phyloP scores from a whole-genome alignment of 2,888 invertebrate species.

The Noctua janthe region DNA sequence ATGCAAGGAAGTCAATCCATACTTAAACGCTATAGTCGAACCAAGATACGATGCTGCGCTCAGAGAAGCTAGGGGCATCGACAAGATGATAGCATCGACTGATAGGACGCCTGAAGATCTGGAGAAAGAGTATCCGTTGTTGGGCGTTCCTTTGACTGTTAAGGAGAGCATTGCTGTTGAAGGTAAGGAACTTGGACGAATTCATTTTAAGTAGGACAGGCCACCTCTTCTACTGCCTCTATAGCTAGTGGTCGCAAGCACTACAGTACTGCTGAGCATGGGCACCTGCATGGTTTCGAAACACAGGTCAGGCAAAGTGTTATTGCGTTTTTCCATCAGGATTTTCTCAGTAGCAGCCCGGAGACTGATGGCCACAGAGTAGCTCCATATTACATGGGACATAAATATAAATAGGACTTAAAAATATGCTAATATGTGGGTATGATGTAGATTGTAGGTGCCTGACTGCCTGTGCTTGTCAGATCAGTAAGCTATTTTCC shows the following conservation, averaged over 20 bases:
- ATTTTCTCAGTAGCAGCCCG: neutral
- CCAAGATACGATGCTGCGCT: constrained; percentile 94
- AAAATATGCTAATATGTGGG: no score
- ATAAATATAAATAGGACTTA: no score
- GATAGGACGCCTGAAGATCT: constrained; percentile 91
- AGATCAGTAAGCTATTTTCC: no score
- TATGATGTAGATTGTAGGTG: no score
- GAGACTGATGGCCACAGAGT: neutral
- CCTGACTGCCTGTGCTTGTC: no score
- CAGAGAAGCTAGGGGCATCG: constrained; percentile 93
- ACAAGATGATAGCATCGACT: constrained; percentile 91
- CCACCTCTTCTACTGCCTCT: neutral
- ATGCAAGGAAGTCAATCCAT: constrained; percentile 94
- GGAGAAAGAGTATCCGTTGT: constrained; percentile 92
- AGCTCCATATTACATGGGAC: no score
- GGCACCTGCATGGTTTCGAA: no score
- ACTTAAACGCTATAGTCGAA: constrained; percentile 95
- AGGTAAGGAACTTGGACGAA: constrained; percentile 85
- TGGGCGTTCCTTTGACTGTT: constrained; percentile 96
- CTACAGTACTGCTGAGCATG: neutral
- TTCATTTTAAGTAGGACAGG: neutral
- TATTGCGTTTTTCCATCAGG: neutral
- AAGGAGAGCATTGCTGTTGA: constrained; percentile 95
- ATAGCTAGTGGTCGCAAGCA: no score
- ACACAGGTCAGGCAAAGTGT: neutral